Percentiles rank a stretch among this genome's conserved stretches.
Conservation (phyloP, 2,113 vertebrate genomes). For the Xyliphius kryptos region DNA sequence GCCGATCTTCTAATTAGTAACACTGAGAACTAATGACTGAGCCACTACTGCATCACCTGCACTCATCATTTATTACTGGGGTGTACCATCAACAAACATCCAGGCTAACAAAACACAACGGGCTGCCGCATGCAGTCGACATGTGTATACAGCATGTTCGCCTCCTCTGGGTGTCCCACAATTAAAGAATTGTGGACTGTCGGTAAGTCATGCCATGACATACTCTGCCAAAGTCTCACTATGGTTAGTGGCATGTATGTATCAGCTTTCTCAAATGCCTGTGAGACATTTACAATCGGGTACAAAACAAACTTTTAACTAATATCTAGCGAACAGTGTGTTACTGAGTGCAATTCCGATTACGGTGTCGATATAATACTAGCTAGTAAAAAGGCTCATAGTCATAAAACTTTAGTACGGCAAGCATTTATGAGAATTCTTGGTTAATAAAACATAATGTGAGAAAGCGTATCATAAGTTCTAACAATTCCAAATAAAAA, state of each 20-base stretch:
- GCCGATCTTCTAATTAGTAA: no score
- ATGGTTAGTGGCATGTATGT: neutral
- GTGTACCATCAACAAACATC: no score
- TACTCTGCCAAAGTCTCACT: no score
- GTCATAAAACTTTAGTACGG: conserved; percentile 5
- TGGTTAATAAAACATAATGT: conserved; percentile 7
- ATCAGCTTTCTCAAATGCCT: neutral
- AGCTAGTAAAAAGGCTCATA: neutral
- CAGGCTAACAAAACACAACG: no score
- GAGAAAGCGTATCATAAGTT: neutral
- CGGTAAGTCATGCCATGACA: neutral
- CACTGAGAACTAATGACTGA: no score
- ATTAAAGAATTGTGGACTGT: no score
- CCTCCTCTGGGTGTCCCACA: no score
- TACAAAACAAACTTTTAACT: neutral
- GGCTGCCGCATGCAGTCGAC: no score
- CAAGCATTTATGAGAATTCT: conserved; percentile 6
- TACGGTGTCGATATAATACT: neutral
- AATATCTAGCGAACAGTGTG: neutral
- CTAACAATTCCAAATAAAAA: neutral
- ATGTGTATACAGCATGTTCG: no score
- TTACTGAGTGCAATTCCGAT: neutral
- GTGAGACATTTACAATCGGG: neutral
- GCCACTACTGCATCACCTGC: no score
- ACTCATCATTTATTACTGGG: no score